Base-by-base conservation (phyloP, 2,113 vertebrate genomes). In the Tiliqua scincoides region DNA sequence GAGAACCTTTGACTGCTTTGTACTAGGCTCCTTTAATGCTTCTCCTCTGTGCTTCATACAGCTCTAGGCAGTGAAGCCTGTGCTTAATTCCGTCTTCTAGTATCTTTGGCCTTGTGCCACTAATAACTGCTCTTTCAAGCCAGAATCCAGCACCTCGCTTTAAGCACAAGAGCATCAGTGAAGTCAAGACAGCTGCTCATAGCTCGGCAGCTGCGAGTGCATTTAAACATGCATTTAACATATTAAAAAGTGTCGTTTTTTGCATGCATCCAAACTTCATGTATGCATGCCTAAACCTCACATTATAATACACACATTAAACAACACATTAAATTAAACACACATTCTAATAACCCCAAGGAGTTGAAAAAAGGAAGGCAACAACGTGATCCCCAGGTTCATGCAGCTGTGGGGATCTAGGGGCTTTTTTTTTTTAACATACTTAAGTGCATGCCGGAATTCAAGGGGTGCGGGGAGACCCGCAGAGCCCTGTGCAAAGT, bases 51-150 rank as follows among this genome's bases (percentile, higher is more conserved):
- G 52, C 74, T 83, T n/a, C 35, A n/a, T 30, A 15, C 48, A 67
- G 79, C 76, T 85, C 59, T 11, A 57, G 65, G 81, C 71, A 75
- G 82, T n/a, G 70, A 68, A 23, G 15, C 23, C 48, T 86, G 59
- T 59, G 57, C n/a, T 52, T 75, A 48, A 25, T 78, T 74, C 88
- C 43, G 21, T 27, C 61, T 43, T 74, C 65, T 1, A 21, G 40
- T 21, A 30, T 8, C 12, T 0, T 18, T 61, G 30, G 70, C 25
- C 65, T 3, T 6, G 2, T 84, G 25, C 30, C 80, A 78, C 40
- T 71, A 59, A 43, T 0, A 1, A 40, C 85, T 11, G 0, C 0
- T 12, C 3, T 1, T 0, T 20, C 48, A 86, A 80, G 32, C 68
- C 59, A 80, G 43, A 73, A 86, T 63, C 15, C 59, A 73, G 40